A percentile compares a stretch with the other conserved stretches of the same genome.
phyloP scores from a whole-genome alignment of 2,797 vertebrate genomes.

The Catostomus latipinnis region DNA sequence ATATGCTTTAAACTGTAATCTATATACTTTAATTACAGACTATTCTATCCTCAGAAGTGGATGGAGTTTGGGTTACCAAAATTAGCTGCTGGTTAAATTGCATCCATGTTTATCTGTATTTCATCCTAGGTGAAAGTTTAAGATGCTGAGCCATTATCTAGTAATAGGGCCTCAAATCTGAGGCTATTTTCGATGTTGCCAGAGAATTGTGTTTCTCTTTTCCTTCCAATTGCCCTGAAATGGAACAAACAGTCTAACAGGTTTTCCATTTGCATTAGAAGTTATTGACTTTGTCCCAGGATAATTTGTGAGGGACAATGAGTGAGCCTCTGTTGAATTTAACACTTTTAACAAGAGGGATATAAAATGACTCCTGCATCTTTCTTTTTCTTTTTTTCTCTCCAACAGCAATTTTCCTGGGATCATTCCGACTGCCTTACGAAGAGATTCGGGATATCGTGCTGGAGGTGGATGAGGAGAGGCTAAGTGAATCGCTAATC shows the following conservation, averaged over 20 bases:
- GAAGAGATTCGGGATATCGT: conserved; percentile 95
- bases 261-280: conserved; percentile 68
- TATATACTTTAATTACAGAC: conserved; percentile 32
- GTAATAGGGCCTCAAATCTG: conserved; percentile 11
- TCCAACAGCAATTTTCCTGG: conserved; percentile 95
- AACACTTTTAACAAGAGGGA: conserved; percentile 62
- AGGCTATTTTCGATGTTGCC: background rate
- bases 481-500: conserved; percentile 94
- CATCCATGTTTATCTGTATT: conserved; percentile 6
- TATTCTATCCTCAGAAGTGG: background rate
- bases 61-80: conserved; percentile 22
- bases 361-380: conserved; percentile 70
- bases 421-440: conserved; percentile 97
- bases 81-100: conserved; percentile 21
- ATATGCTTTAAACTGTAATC: conserved; percentile 34
- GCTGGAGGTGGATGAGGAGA: conserved; percentile 91
- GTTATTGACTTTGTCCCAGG: conserved; percentile 60
- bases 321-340: conserved; percentile 67
- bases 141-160: conserved; percentile 16
- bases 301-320: conserved; percentile 68
- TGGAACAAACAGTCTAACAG: conserved; percentile 60
- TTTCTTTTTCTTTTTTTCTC: conserved; percentile 63
- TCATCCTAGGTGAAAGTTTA: conserved; percentile 37
- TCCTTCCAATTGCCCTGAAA: conserved; percentile 49
- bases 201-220: conserved; percentile 52